Percentiles rank a stretch among this genome's conserved stretches.
Conservation (phyloP, 2,113 vertebrate genomes). For the Protobothrops flavoviridis region DNA sequence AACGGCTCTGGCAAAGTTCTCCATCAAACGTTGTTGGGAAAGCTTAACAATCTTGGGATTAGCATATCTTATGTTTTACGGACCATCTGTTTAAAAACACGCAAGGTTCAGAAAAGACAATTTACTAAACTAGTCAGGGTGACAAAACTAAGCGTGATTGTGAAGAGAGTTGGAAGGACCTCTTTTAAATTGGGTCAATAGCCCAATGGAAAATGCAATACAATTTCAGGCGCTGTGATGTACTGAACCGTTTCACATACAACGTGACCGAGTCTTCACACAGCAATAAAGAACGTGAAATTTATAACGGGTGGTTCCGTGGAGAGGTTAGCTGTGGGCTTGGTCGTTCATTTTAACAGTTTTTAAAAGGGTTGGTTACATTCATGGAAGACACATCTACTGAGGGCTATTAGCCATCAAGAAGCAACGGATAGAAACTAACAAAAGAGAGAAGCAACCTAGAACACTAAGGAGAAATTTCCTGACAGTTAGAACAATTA, state of each 20-base stretch:
- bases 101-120: neutral
- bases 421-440: too few species aligned
- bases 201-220: neutral
- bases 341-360: neutral
- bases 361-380: neutral
- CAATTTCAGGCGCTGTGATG: neutral
- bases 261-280: rapidly evolving
- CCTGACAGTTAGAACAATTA: too few species aligned
- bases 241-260: neutral
- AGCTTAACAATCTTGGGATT: neutral
- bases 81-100: neutral
- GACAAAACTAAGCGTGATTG: neutral
- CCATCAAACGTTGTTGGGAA: neutral
- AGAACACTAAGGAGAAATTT: too few species aligned
- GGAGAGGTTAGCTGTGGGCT: too few species aligned
- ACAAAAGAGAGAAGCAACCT: too few species aligned
- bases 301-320: too few species aligned
- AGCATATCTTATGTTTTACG: neutral
- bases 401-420: neutral
- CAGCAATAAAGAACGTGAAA: neutral
- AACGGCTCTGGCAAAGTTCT: neutral
- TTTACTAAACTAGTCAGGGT: neutral
- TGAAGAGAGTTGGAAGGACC: neutral
- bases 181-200: neutral
- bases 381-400: neutral